phyloP scores from a whole-genome alignment of 2,888 invertebrate genomes.

The Mythimna impura region DNA sequence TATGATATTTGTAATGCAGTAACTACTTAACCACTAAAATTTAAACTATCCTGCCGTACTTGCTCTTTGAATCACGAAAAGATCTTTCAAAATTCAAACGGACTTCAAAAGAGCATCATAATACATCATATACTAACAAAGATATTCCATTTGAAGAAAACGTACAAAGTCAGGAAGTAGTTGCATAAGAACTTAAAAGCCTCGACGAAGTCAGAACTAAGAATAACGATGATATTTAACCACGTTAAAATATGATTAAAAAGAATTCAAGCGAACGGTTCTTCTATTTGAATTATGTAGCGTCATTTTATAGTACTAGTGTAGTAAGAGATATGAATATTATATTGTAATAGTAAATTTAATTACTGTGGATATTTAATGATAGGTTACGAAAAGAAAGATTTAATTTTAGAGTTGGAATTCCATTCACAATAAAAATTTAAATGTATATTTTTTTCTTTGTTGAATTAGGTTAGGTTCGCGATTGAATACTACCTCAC shows the following conservation, averaged over 20 bases:
- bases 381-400: too few relatives aligned
- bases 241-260: slow-evolving; percentile 62
- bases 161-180: slow-evolving; percentile 48
- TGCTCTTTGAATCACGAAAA: slow-evolving; percentile 1
- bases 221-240: slow-evolving; percentile 54
- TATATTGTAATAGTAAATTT: neutral
- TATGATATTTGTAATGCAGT: neutral
- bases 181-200: slow-evolving; percentile 47
- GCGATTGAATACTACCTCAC: too few relatives aligned
- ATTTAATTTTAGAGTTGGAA: too few relatives aligned
- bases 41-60: neutral
- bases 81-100: slow-evolving; percentile 24
- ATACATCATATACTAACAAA: slow-evolving; percentile 26
- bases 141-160: slow-evolving; percentile 44
- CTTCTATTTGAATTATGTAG: slow-evolving; percentile 25
- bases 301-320: slow-evolving; percentile 10
- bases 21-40: neutral
- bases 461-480: too few relatives aligned
- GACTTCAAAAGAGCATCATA: slow-evolving; percentile 20
- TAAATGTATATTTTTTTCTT: too few relatives aligned
- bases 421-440: too few relatives aligned
- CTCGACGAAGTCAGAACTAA: slow-evolving; percentile 38
- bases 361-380: too few relatives aligned
- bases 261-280: slow-evolving; percentile 35
- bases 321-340: neutral